Evolutionary conservation across 2,113 vertebrate species (phyloP).

Genomic region (Shinisaurus crocodilurus): DNA sequence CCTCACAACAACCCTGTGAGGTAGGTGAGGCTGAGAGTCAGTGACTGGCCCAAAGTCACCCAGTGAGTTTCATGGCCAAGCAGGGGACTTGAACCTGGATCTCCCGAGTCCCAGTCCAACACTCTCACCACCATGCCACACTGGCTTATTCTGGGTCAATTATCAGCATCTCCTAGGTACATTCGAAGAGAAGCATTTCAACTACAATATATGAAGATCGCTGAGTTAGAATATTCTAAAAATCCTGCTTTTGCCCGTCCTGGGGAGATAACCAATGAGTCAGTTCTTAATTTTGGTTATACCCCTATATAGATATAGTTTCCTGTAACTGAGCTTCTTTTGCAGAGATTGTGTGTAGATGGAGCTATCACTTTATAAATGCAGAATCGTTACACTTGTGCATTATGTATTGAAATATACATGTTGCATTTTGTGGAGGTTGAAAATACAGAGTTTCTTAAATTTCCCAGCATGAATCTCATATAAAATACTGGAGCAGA

Average conservation of each 20-base stretch:
- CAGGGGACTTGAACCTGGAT: too few relatives aligned
- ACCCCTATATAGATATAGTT: neutral
- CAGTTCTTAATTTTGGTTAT: neutral
- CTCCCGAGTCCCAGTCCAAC: too few relatives aligned
- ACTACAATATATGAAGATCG: neutral
- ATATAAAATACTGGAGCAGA: neutral
- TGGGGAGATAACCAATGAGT: rapidly evolving
- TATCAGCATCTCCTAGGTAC: rapidly evolving
- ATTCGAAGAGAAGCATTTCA: neutral
- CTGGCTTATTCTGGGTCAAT: neutral
- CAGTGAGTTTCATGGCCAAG: too few relatives aligned
- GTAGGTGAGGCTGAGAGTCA: too few relatives aligned
- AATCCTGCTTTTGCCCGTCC: neutral
- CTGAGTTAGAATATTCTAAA: neutral
- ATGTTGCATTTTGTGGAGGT: neutral
- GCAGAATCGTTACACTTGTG: neutral
- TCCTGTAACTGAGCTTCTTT: neutral
- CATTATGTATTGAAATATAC: neutral
- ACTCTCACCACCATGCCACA: too few relatives aligned
- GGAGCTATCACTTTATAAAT: neutral
- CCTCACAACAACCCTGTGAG: too few relatives aligned
- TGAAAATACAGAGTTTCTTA: neutral
- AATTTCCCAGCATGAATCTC: rapidly evolving
- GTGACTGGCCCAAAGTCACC: too few relatives aligned
- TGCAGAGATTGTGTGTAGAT: rapidly evolving